phyloP scores from a whole-genome alignment of 1,140 invertebrate genomes.

The Sinonovacula constricta region DNA sequence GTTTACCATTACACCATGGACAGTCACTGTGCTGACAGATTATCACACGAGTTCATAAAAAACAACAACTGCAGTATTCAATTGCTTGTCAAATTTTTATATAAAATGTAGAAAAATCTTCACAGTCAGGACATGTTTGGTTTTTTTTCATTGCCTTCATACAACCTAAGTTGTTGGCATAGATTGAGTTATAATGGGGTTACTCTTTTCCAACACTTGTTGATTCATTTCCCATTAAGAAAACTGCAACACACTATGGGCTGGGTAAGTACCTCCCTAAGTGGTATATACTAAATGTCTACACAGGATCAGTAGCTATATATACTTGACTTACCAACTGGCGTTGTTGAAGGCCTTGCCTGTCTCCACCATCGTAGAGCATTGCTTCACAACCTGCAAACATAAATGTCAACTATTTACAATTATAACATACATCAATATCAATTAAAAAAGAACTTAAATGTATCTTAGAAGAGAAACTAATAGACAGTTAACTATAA shows the following conservation, averaged over 20 bases:
- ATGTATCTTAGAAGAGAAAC: neutral
- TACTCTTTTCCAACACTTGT: neutral
- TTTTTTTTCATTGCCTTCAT: neutral
- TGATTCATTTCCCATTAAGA: neutral
- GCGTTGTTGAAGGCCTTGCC: slow-evolving; percentile 92
- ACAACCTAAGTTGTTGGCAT: neutral
- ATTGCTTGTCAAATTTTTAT: too few relatives aligned
- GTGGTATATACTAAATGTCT: neutral
- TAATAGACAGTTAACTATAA: neutral
- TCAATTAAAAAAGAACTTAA: neutral
- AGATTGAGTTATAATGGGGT: neutral
- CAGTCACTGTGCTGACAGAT: too few relatives aligned
- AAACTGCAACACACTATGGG: neutral
- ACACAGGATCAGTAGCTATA: neutral
- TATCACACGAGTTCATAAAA: too few relatives aligned
- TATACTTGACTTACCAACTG: slow-evolving; percentile 84
- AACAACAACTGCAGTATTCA: too few relatives aligned
- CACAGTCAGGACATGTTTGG: too few relatives aligned
- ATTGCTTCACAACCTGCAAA: slow-evolving; percentile 87
- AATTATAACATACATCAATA: neutral
- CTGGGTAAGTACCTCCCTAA: neutral
- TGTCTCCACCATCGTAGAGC: slow-evolving; percentile 90
- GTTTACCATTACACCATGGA: too few relatives aligned
- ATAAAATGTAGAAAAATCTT: too few relatives aligned
- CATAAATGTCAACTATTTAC: neutral